Evolutionary conservation across 1,140 invertebrate species (phyloP), one percentile per base, ranked within the genome.

Genomic region (Caenorhabditis brenneri): DNA sequence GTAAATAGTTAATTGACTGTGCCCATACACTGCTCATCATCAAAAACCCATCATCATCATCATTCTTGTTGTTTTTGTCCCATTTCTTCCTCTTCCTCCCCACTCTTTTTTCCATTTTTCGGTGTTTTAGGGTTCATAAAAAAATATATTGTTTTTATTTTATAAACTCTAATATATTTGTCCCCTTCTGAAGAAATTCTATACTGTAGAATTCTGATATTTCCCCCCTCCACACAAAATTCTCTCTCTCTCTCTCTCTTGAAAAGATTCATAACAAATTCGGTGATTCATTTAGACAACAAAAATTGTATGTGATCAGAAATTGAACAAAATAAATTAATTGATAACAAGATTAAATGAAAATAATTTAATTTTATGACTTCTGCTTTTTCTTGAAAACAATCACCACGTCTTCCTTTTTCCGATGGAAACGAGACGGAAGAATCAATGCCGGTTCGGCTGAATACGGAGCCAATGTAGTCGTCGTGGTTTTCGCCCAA

Each of bases 241-340:
- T n/a, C n/a, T n/a, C n/a, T 55, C 53, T 55, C 53, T 51, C 49
- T n/a, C 49, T 51, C 49, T 55, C 53, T 55, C 53, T 55, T 55
- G 29, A 74, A 24, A 58, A 74, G 65, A 74, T 74, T 74, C 65
- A 74, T 74, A 31, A 74, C 42, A 12, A 74, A 74, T 42, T 74
- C 65, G 65, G 65, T 74, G 65, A 74, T 74, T 74, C 65, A 36
- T 65, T 65, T 15, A 65, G 58, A 65, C 29, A 65, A 65, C 29
- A 65, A 65, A 65, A 55, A 33, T 3, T 42, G n/a, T 74, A 15
- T 74, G 27, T 12, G 6, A 42, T 74, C 65, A 42, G 36, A 74
- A 29, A 65, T 16, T 33, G 58, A 74, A 46, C 27, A 74, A 42
- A 74, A 74, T 74, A 74, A 74, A 74, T 74, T 42, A 74, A 74